Conservation (phyloP, 2,797 vertebrate species). For the Bryconaethiops microstoma region DNA sequence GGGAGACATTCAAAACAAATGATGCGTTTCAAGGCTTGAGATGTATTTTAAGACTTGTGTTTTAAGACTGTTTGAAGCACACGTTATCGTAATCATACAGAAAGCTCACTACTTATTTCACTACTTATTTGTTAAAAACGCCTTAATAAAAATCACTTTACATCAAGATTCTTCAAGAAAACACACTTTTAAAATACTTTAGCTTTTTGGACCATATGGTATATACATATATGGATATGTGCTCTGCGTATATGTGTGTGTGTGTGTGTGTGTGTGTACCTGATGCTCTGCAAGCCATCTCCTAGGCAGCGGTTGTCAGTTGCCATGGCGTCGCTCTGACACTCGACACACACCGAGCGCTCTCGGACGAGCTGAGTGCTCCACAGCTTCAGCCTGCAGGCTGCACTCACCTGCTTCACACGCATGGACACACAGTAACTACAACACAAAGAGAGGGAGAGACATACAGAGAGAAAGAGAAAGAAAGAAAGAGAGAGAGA, state of each 20-base stretch:
- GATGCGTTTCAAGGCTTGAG: not conserved
- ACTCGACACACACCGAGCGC: conserved; percentile 78
- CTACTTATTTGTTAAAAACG: no score
- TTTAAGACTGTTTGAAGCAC: not conserved
- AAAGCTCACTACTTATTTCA: not conserved
- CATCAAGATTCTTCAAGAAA: no score
- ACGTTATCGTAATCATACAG: not conserved
- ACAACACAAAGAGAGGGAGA: conserved; percentile 53
- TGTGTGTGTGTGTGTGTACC: conserved; percentile 65
- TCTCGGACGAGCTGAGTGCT: conserved; percentile 77
- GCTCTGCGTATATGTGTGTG: no score
- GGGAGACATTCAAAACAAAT: conserved; percentile 21
- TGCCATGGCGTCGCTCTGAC: conserved; percentile 74
- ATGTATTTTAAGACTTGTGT: no score
- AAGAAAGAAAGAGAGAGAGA: not conserved
- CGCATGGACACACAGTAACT: conserved; percentile 85
- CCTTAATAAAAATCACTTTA: no score
- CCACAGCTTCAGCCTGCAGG: conserved; percentile 78
- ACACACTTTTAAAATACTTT: no score
- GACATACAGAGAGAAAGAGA: not conserved
- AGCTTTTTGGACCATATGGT: no score
- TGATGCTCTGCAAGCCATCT: conserved; percentile 76
- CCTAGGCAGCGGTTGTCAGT: conserved; percentile 74
- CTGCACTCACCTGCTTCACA: conserved; percentile 76
- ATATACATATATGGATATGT: no score